A percentile compares a stretch with the other conserved stretches of the same genome.
These are phyloP conservation scores for Arothron firmamentum DNA, from an alignment of 2,113 vertebrate species.

Conservation along the genomic window DNA sequence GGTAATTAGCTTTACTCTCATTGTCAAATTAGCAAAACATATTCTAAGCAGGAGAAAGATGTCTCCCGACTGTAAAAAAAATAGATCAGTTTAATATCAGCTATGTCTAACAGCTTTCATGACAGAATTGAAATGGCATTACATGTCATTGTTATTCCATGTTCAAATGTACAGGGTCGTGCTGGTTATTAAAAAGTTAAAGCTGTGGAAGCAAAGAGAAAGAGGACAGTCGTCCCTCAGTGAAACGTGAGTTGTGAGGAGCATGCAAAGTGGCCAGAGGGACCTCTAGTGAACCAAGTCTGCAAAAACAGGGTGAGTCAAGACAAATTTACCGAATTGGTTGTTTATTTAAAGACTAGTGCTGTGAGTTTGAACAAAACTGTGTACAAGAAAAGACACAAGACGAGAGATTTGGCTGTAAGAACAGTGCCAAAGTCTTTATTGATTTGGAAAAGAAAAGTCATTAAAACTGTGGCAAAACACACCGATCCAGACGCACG, in stretches of 20 bases:
- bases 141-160: background rate
- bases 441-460: too few species aligned
- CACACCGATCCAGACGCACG: conserved; percentile 33
- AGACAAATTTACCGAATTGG: conserved; percentile 4
- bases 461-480: conserved; percentile 41
- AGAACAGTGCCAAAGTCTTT: background rate
- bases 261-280: conserved; percentile 66
- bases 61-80: background rate
- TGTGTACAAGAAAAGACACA: background rate
- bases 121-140: background rate
- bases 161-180: background rate
- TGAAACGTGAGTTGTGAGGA: conserved; percentile 40
- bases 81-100: background rate
- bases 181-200: conserved; percentile 28
- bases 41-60: too few species aligned
- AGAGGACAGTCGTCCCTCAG: conserved; percentile 34
- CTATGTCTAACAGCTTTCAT: background rate
- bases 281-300: conserved; percentile 70
- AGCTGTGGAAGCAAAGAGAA: conserved; percentile 44
- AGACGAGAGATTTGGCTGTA: background rate
- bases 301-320: conserved; percentile 62
- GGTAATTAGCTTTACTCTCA: too few species aligned
- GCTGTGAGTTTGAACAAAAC: conserved; percentile 19
- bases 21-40: too few species aligned
- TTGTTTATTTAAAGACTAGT: conserved; percentile 4